Base-by-base conservation (phyloP, 2,113 vertebrate genomes). In the Ceratotherium simum region DNA sequence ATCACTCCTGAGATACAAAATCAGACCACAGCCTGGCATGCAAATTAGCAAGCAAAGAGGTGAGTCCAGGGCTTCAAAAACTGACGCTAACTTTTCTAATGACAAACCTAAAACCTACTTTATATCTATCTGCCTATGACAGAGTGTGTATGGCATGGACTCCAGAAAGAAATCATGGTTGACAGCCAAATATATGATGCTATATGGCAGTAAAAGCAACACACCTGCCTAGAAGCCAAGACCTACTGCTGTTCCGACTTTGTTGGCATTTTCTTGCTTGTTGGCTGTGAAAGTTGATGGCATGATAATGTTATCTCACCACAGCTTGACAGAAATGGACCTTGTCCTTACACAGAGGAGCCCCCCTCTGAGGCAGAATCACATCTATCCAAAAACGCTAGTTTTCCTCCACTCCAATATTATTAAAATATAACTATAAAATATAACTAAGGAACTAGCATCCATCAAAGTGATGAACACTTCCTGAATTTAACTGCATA, bases 11-110 rank as follows among this genome's bases (percentile, higher is more conserved):
- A 97, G 91, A 86, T 64, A 81, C 79, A 97, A 97, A 98, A 97
- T 82, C 21, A 2, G 70, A 93, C 46, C 18, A 67, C 56, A 88
- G 87, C 75, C 58, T 95, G 97, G 86, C 90, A 95, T 82, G 90
- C 87, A 95, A 98, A 98, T 82, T 2, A 97, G 76, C 88, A 97
- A 96, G 93, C 90, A 95, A 98, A 98, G 97, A 97, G 91, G 67
- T 85, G 64, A 84, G 29, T 89, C 92, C 96, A 98, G 64, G 39
- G 94, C 94, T 97, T 95, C 94, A 56, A 97, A 96, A 92, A 96
- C 8, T 5, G 17, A 88, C 93, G 96, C 81, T 96, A 98, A 87
- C 91, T 96, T 97, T 97, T 96, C 96, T 97, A 98, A 96, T 95
- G 67, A 96, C 96, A 98, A 96, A 98, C 84, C 2, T 95, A 95